Conservation (phyloP, 2,797 vertebrate species). For the Enteromius unitaeniatus region DNA sequence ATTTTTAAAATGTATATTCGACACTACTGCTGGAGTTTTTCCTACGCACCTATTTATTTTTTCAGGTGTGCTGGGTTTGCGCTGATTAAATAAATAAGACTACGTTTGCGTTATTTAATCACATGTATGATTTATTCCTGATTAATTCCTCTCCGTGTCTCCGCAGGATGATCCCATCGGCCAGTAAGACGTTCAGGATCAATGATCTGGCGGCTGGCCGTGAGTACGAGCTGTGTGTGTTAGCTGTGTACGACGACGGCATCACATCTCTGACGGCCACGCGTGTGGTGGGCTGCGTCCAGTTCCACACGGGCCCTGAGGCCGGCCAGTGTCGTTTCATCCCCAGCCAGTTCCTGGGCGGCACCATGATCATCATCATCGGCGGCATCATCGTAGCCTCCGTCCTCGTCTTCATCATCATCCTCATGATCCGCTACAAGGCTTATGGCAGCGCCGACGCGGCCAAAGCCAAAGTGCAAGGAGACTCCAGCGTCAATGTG, state of each 20-base stretch:
- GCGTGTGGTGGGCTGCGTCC: constrained; percentile 89
- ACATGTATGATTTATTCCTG: too few species aligned
- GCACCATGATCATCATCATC: constrained; percentile 89
- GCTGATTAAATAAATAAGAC: too few species aligned
- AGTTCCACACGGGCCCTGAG: constrained; percentile 86
- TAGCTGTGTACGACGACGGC: constrained; percentile 90
- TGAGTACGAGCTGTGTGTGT: constrained; percentile 88
- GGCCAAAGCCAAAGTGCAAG: constrained; percentile 69
- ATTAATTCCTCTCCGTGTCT: too few species aligned
- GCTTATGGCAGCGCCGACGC: constrained; percentile 83
- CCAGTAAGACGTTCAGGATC: constrained; percentile 89
- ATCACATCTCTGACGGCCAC: constrained; percentile 88
- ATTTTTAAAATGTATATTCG: too few species aligned
- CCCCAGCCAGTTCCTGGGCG: constrained; percentile 87
- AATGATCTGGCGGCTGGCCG: constrained; percentile 90
- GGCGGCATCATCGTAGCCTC: constrained; percentile 87
- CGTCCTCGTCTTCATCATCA: constrained; percentile 92
- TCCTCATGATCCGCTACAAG: constrained; percentile 96
- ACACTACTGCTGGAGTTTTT: too few species aligned
- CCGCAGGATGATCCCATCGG: constrained; percentile 90
- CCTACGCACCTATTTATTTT: too few species aligned
- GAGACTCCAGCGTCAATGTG: constrained; percentile 68
- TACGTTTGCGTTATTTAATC: too few species aligned
- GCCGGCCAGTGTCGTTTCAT: constrained; percentile 86
- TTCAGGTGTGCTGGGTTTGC: too few species aligned